These are phyloP conservation scores for Octopus sinensis DNA, from an alignment of 1,140 invertebrate genomes.

Conservation along the genomic window DNA sequence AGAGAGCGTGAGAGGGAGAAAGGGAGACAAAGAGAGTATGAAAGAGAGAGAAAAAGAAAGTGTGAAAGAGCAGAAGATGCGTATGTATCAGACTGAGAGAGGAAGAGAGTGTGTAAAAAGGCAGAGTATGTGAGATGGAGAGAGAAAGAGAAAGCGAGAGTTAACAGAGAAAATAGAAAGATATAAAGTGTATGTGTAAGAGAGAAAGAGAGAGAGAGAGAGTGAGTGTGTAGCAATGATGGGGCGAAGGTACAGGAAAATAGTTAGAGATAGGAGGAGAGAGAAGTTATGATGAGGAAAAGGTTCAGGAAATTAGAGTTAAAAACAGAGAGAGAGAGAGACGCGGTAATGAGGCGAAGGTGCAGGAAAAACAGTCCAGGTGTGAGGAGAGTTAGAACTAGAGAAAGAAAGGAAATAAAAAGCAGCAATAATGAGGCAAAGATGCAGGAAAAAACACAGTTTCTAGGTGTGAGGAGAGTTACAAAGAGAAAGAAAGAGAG, in stretches of 20 bases:
- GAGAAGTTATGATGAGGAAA: background rate
- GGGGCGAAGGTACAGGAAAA: background rate
- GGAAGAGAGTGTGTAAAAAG: background rate
- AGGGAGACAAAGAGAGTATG: background rate
- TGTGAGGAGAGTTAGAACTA: background rate
- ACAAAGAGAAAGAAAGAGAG: background rate
- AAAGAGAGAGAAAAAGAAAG: background rate
- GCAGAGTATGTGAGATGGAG: background rate
- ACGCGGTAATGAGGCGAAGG: background rate
- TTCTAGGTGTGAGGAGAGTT: background rate
- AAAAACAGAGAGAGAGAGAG: background rate
- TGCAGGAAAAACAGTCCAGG: background rate
- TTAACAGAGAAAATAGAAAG: background rate
- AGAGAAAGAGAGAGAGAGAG: background rate
- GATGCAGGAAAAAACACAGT: background rate
- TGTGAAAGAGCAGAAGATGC: background rate
- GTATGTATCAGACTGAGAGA: background rate
- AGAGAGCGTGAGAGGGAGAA: background rate
- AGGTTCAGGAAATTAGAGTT: background rate
- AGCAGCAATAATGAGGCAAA: background rate
- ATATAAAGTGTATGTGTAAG: background rate
- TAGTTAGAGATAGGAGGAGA: background rate
- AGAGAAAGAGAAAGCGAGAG: conserved; percentile 1
- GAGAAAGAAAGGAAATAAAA: background rate
- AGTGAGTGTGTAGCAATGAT: background rate